Evolutionary conservation across 2,888 invertebrate genomes (phyloP), one percentile per base, ranked within the genome.

Genomic region (Brachyptera putata): DNA sequence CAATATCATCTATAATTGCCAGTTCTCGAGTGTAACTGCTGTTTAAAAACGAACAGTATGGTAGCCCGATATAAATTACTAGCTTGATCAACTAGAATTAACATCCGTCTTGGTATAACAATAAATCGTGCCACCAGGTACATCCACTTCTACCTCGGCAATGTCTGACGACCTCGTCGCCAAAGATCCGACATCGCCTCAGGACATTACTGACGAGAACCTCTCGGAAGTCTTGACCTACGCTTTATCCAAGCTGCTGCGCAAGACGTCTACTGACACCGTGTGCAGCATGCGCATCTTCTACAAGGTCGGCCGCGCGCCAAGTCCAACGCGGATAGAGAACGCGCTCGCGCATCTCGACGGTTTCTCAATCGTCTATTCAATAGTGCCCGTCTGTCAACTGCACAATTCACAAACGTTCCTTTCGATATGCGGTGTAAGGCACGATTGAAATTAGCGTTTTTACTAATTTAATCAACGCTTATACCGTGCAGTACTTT

Each of bases 361-460:
- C 30, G 69, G 69, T 64, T 69, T 79, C 73, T 75, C 77, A 56
- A 80, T 89, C 66, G 86, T 86, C 60, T 84, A 85, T 67, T 89
- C 88, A 13, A 80, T 87, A 63, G 81, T 91, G 76, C 92, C 92
- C 56, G 91, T 90, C 66, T 81, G 83, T 66, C 86, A 86, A 73
- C 80, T 92, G 70, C 88, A 90, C 76, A 87, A 86, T 77, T 85
- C 86, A 66, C 85, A 85, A 78, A 89, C 89, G 69, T 89, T 89
- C 78, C 80, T 92, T 67, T 91, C 91, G 64, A 83, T 92, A 73
- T 87, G 87, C 76, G 91, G 90, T 18, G 82, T 91, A 66, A 79
- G 91, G 68, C 85, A 89, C 73, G 86, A 85, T 71, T 85, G 75
- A 69, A 22, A 34, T n/a, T 9, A n/a, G 7, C 55, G 46, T n/a